Conservation (phyloP, 1,140 invertebrate genomes). For the Penaeus chinensis region DNA sequence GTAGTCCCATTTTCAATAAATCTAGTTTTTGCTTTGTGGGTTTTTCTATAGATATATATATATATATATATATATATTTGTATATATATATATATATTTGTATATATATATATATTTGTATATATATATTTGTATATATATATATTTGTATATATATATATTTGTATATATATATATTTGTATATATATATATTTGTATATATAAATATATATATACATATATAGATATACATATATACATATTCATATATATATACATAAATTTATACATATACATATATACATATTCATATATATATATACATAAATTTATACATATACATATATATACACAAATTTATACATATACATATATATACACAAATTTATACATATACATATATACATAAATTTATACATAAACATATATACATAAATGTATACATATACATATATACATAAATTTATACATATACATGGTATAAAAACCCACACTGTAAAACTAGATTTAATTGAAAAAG, state of each 20-base stretch:
- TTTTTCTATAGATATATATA: neutral
- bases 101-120: constrained; percentile 19
- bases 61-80: neutral
- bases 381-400: no score
- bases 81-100: neutral
- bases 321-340: no score
- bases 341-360: no score
- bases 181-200: neutral
- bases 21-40: neutral
- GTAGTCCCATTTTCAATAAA: neutral
- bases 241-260: neutral
- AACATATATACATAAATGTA: no score
- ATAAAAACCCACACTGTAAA: no score
- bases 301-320: no score
- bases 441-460: neutral
- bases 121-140: constrained; percentile 19
- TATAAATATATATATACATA: neutral
- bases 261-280: no score
- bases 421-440: neutral
- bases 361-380: no score
- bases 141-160: constrained; percentile 14
- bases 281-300: no score
- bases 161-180: constrained; percentile 11
- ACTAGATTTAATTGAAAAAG: no score
- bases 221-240: neutral